Evolutionary conservation across 2,797 vertebrate genomes (phyloP).

Genomic region (Halcyon smyrnensis): DNA sequence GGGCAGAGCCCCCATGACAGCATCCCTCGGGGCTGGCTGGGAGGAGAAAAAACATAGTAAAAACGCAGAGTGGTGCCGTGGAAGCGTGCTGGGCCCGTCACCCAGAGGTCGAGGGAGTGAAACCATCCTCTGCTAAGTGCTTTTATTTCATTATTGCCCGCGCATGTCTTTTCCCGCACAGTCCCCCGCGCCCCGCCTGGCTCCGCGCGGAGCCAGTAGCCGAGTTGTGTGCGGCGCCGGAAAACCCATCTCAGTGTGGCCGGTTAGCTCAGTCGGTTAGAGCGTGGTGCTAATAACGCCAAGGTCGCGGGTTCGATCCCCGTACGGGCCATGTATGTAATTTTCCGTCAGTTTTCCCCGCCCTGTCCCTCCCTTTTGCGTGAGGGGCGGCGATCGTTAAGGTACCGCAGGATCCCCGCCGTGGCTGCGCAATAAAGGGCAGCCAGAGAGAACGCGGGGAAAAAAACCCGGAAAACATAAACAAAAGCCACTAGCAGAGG

Average conservation of each 20-base stretch:
- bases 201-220: too few species aligned
- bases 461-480: too few species aligned
- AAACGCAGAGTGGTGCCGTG: not conserved
- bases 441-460: accelerated
- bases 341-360: too few species aligned
- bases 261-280: constrained; percentile 37
- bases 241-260: too few species aligned
- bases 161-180: too few species aligned
- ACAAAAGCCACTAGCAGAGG: not conserved
- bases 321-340: not conserved
- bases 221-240: accelerated
- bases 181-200: too few species aligned
- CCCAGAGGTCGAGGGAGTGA: not conserved
- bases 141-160: not conserved
- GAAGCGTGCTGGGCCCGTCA: constrained; percentile 24
- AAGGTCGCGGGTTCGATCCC: constrained; percentile 12
- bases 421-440: too few species aligned
- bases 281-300: constrained; percentile 6
- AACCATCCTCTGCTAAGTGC: not conserved
- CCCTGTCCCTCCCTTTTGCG: too few species aligned
- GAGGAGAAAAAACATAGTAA: accelerated
- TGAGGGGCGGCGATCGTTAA: too few species aligned
- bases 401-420: too few species aligned
- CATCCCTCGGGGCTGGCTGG: not conserved
- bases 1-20: too few species aligned